Evolutionary conservation across 2,888 invertebrate genomes (phyloP).

Genomic region (Eupithecia centaureata): DNA sequence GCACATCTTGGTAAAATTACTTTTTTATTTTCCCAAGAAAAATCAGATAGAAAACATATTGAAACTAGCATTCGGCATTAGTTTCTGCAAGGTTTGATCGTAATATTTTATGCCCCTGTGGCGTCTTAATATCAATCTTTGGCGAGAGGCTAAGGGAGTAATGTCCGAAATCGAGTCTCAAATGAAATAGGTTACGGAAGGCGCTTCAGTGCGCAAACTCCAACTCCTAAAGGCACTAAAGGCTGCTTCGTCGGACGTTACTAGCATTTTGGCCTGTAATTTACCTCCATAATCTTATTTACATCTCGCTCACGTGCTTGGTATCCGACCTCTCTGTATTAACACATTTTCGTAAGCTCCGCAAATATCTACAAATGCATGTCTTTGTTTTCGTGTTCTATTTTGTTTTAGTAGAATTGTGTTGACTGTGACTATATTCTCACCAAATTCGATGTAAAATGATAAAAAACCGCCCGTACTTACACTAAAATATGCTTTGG

Average conservation of each 20-base stretch:
- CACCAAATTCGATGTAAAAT: no score
- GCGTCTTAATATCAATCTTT: constrained; percentile 51
- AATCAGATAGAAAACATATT: background rate
- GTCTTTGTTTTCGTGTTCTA: background rate
- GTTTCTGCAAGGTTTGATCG: constrained; percentile 19
- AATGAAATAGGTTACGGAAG: constrained; percentile 61
- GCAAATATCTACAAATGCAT: background rate
- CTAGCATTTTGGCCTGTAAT: constrained; percentile 43
- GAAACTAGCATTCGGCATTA: background rate
- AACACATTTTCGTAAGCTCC: background rate
- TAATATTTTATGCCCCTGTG: constrained; percentile 21
- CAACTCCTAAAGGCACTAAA: constrained; percentile 48
- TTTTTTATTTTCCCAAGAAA: background rate
- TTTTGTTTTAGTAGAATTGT: background rate
- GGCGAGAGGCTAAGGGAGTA: constrained; percentile 29
- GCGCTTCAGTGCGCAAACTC: constrained; percentile 62
- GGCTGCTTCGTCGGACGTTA: constrained; percentile 50
- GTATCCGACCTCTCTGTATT: constrained; percentile 13
- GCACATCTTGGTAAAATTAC: background rate
- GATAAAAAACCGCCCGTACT: no score
- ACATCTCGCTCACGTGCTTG: constrained; percentile 37
- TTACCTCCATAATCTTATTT: constrained; percentile 42
- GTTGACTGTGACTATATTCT: background rate
- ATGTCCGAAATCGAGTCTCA: constrained; percentile 55
- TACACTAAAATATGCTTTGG: no score